Evolutionary conservation across 2,888 invertebrate species (phyloP), one percentile per base, ranked within the genome.

Genomic region (Lasioglossum villosulum): DNA sequence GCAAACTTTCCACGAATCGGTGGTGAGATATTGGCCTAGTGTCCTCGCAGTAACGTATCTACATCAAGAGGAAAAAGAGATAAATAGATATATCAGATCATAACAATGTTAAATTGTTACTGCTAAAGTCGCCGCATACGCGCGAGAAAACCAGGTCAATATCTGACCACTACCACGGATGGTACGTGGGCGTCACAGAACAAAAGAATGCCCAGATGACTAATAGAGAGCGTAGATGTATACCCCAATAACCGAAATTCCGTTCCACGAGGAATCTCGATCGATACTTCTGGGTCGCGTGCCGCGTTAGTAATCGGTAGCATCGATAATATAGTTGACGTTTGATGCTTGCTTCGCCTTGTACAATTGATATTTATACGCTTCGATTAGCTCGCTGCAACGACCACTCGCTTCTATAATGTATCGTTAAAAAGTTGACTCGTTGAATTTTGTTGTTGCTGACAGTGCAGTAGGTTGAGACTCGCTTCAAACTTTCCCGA

Each of bases 371-470:
- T 66, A 87, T 89, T 90, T 90, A 87, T 82, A 87, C 83, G 92
- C 93, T 91, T 90, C 82, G 88, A 82, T 71, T 81, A 91, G 80
- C 87, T 73, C 80, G 91, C 92, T 93, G 86, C 76, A 88, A 90
- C 83, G 90, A 68, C 83, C 91, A 85, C 81, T 86, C 81, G 90
- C 90, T 90, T 88, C 63, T 19, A 10, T 2, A 63, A 78, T 87
- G 37, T 68, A 37, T 37, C 37, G 88, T 84, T 88, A 84, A 88
- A 87, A 80, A 4, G 78, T 89, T 90, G 89, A 78, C 34, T 63
- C 78, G 90, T 93, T 93, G 92, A 94, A 90, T 93, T 93, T 94
- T 94, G 92, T 94, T 94, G 92, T 94, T 93, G 94, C 93, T 92
- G 92, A 93, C 94, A 93, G 93, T 94, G 93, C 94, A 92, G 87